Conservation (phyloP, 2,113 vertebrate genomes). For the Globicephala melas region DNA sequence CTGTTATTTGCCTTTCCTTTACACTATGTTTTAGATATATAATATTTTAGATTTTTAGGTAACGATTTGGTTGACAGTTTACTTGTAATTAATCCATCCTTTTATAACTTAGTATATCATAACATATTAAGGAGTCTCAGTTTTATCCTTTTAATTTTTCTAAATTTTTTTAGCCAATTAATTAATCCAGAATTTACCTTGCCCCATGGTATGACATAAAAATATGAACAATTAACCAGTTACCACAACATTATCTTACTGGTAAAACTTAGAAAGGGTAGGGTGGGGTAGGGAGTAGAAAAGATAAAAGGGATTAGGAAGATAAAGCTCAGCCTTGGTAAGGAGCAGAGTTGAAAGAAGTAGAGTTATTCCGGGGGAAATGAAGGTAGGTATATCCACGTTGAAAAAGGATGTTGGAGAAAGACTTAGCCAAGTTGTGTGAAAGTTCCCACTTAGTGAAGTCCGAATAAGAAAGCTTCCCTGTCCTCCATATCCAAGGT, state of each 20-base stretch:
- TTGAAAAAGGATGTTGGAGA: neutral
- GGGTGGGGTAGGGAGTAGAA: neutral
- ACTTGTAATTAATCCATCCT: neutral
- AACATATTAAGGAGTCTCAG: neutral
- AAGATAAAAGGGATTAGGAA: neutral
- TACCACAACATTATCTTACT: neutral
- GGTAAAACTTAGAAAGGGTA: neutral
- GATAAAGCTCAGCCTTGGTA: neutral
- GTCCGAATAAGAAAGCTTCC: neutral
- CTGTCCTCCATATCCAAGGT: too few species aligned
- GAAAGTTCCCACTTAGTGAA: neutral
- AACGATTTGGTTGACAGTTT: neutral
- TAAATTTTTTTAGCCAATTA: neutral
- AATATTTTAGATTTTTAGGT: neutral
- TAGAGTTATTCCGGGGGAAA: neutral
- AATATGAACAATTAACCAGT: neutral
- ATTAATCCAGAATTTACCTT: neutral
- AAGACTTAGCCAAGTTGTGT: neutral
- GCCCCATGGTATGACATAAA: neutral
- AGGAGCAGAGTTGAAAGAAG: neutral
- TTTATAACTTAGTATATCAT: neutral
- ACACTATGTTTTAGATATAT: neutral
- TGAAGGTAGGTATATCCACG: neutral
- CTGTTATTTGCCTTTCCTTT: conserved; percentile 35
- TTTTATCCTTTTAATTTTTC: neutral